phyloP scores from a whole-genome alignment of 1,140 invertebrate species.

The Agrypnia vestita region DNA sequence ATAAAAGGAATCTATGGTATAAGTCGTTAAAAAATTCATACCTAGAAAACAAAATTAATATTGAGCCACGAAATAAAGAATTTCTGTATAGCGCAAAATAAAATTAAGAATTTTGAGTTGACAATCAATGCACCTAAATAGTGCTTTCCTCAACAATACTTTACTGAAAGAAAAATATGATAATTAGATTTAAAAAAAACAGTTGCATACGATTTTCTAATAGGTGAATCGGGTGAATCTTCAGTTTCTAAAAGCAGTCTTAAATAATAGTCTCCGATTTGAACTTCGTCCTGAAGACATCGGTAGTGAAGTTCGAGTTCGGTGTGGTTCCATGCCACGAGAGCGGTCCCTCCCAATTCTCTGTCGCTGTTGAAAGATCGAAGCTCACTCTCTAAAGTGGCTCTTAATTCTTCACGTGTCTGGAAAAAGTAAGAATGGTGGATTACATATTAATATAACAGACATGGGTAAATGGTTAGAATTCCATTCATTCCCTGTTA shows the following conservation, averaged over 20 bases:
- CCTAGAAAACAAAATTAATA: conserved; percentile 70
- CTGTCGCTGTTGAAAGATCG: conserved; percentile 91
- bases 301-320: conserved; percentile 97
- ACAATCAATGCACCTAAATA: neutral
- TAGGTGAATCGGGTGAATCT: conserved; percentile 88
- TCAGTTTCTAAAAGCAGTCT: conserved; percentile 94
- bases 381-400: conserved; percentile 95
- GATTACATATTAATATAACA: too few species aligned
- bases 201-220: conserved; percentile 86
- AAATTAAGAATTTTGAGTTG: neutral
- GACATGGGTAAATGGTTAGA: too few species aligned
- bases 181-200: neutral
- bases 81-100: neutral
- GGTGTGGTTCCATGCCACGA: conserved; percentile 98
- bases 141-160: neutral
- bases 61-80: conserved; percentile 47
- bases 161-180: neutral
- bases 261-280: conserved; percentile 99
- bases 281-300: conserved; percentile 96
- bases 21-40: conserved; percentile 99
- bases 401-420: conserved; percentile 95
- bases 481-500: too few species aligned
- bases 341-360: conserved; percentile 86
- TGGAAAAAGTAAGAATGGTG: conserved; percentile 64
- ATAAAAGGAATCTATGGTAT: conserved; percentile 96